Evolutionary conservation across 2,113 vertebrate species (phyloP).

Genomic region (Heterochromis multidens): DNA sequence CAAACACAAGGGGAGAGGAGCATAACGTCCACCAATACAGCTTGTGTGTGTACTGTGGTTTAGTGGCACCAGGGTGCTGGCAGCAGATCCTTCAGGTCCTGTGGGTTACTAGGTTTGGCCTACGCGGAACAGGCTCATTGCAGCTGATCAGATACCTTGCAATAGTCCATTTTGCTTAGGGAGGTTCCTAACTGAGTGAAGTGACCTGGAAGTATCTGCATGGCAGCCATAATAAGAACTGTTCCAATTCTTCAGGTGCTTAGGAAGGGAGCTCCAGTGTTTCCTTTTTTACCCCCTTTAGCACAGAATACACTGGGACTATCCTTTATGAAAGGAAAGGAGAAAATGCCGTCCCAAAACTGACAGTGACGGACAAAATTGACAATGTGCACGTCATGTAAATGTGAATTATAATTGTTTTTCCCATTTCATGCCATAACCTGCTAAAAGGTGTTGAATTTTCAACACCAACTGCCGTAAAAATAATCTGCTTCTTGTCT

Average conservation of each 20-base stretch:
- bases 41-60: too few species aligned
- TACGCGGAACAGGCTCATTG: background rate
- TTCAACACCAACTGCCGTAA: background rate
- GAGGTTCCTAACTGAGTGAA: background rate
- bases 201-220: background rate
- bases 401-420: background rate
- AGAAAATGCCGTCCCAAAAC: background rate
- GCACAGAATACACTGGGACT: background rate
- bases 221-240: background rate
- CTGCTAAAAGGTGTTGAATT: background rate
- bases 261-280: background rate
- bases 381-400: background rate
- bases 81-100: background rate
- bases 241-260: background rate
- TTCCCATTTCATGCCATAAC: background rate
- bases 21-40: background rate
- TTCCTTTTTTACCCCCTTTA: background rate
- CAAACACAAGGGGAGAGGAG: background rate
- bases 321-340: background rate
- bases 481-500: background rate
- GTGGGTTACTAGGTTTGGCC: background rate
- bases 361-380: background rate
- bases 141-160: background rate
- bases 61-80: background rate
- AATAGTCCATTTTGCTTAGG: background rate